phyloP scores from a whole-genome alignment of 2,113 vertebrate genomes.

The Platysternon megacephalum region DNA sequence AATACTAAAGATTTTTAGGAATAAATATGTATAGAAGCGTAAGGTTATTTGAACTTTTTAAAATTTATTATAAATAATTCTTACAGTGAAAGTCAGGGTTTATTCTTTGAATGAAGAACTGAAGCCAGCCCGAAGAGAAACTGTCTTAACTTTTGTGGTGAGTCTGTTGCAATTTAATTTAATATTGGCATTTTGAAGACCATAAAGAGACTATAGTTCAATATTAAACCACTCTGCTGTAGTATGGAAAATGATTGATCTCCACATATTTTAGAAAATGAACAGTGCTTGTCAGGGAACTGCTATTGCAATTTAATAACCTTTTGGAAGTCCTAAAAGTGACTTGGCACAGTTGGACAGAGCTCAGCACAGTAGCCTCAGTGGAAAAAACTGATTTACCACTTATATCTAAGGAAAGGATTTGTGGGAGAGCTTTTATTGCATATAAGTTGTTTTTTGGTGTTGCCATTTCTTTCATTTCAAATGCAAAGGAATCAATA shows the following conservation, averaged over 20 bases:
- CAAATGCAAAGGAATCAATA: neutral
- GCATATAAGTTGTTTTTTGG: fast-evolving
- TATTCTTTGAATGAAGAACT: constrained; percentile 93
- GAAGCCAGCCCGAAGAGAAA: constrained; percentile 82
- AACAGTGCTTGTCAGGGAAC: neutral
- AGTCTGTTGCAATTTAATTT: constrained; percentile 58
- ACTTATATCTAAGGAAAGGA: neutral
- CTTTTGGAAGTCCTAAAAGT: neutral
- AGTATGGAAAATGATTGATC: neutral
- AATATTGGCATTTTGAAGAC: neutral
- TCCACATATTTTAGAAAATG: neutral
- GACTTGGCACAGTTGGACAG: neutral
- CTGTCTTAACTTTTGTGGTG: constrained; percentile 88
- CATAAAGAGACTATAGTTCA: neutral
- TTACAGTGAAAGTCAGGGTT: constrained; percentile 86
- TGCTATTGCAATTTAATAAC: neutral
- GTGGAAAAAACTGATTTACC: neutral
- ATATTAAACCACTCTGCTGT: neutral
- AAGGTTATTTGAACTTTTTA: fast-evolving
- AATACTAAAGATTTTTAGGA: neutral
- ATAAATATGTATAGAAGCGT: neutral
- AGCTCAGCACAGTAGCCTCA: neutral
- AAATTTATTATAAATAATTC: constrained; percentile 15
- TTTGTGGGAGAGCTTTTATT: neutral
- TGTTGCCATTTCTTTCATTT: neutral